Conservation (phyloP, 2,888 invertebrate genomes). For the Dysmachus trigonus region DNA sequence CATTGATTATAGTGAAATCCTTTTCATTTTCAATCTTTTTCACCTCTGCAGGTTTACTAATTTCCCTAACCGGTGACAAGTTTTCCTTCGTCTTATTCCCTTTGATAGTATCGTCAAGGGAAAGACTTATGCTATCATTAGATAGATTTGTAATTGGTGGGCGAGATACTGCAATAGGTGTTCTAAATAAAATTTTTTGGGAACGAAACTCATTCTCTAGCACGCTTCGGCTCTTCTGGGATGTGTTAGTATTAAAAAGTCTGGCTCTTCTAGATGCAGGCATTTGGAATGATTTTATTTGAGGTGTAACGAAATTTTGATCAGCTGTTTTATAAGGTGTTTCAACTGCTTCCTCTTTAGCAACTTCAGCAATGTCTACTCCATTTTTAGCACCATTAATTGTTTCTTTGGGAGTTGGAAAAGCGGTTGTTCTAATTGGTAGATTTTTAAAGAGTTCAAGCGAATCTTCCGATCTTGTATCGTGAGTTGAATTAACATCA, state of each 20-base stretch:
- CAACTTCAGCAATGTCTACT: neutral
- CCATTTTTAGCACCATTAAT: neutral
- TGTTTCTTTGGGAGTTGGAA: slow-evolving; percentile 23
- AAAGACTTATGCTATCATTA: slow-evolving; percentile 59
- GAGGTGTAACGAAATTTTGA: slow-evolving; percentile 59
- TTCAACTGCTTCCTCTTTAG: slow-evolving; percentile 47
- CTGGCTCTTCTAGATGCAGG: slow-evolving; percentile 12
- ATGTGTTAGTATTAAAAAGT: neutral
- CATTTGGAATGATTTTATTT: slow-evolving; percentile 54
- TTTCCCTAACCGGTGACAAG: slow-evolving; percentile 36
- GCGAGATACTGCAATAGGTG: slow-evolving; percentile 61
- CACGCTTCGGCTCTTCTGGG: slow-evolving; percentile 52
- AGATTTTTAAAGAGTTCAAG: neutral
- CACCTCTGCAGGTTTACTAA: neutral
- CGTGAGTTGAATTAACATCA: neutral
- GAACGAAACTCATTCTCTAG: slow-evolving; percentile 60
- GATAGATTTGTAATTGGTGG: slow-evolving; percentile 52
- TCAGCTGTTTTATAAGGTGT: slow-evolving; percentile 56
- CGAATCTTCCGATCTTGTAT: neutral
- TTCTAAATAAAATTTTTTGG: slow-evolving; percentile 63
- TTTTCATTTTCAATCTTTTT: slow-evolving; percentile 47
- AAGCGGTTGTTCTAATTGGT: neutral
- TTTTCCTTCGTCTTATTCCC: neutral
- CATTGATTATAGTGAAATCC: slow-evolving; percentile 73
- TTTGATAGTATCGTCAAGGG: slow-evolving; percentile 59